Conservation (phyloP, 2,888 invertebrate species). For the Sphaerophoria taeniata region DNA sequence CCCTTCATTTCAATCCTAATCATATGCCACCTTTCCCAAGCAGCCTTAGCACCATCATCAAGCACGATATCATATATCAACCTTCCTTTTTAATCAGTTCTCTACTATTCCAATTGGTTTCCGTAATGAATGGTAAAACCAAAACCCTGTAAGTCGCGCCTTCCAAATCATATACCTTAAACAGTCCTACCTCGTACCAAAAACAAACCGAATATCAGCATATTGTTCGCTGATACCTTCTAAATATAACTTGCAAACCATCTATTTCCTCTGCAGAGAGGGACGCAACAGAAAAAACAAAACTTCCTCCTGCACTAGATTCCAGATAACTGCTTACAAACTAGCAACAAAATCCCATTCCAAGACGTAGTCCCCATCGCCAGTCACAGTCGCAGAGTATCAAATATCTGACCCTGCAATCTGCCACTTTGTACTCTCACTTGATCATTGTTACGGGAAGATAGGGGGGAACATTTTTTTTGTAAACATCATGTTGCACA, state of each 20-base stretch:
- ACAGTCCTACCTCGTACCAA: too few species aligned
- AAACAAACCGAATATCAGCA: too few species aligned
- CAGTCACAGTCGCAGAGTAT: background rate
- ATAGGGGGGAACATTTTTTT: conserved; percentile 42
- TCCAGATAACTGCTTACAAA: conserved; percentile 38
- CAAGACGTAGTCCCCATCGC: background rate
- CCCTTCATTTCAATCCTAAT: too few species aligned
- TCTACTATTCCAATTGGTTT: conserved; percentile 47
- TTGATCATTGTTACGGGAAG: conserved; percentile 17
- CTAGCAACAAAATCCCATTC: conserved; percentile 3
- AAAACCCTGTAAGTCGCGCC: conserved; percentile 41
- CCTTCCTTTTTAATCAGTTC: background rate
- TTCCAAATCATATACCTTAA: conserved; percentile 11
- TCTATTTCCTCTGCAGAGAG: conserved; percentile 38
- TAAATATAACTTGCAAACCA: conserved; percentile 52
- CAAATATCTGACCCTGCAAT: conserved; percentile 70
- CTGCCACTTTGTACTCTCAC: conserved; percentile 67
- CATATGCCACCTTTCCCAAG: background rate
- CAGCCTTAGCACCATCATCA: background rate
- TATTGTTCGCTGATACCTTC: conserved; percentile 6
- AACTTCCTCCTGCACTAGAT: conserved; percentile 48
- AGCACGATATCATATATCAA: background rate
- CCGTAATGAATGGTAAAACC: conserved; percentile 39
- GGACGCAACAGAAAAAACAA: background rate
- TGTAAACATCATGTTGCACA: conserved; percentile 48